Evolutionary conservation across 2,113 vertebrate genomes (phyloP), one percentile per base, ranked within the genome.

Genomic region (Zapornia atra): DNA sequence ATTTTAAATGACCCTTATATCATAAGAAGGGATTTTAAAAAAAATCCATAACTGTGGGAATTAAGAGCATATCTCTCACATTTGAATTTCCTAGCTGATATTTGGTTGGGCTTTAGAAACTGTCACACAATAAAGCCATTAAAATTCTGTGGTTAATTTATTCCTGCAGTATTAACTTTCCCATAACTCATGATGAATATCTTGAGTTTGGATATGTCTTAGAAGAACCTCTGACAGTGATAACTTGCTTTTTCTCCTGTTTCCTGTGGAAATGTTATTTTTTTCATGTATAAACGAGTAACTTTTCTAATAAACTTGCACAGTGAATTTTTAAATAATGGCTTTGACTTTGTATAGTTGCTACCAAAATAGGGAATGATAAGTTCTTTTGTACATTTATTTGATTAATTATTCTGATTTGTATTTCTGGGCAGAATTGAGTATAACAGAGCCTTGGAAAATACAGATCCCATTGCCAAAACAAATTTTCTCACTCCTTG

Each of bases 141-240:
- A 97, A 96, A 97, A 97, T 96, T 96, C 95, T 92, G 72, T 96
- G 93, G 94, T 96, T 97, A 97, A 97, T 97, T 97, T 97, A 81
- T 94, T 97, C 96, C 68, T 70, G 50, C 48, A 78, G 93, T 91
- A 97, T 97, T 97, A 97, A 97, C 94, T 97, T 97, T 96, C 81
- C 83, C 83, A 87, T 95, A 96, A 90, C 90, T 97, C 96, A 92
- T 96, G 96, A 85, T 77, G 64, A 94, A 60, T 96, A 92, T 94
- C 97, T 92, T 92, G 94, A 95, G 86, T 96, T 97, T 94, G 88
- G 96, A 85, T 80, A 87, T 0, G 6, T 95, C 34, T 94, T 97
- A 96, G 86, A 94, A 91, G 79, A 96, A 94, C 44, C 78, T 94
- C 46, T 90, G 53, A 92, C 91, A 89, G 59, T 90, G 93, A 97